Evolutionary conservation across 1,140 invertebrate species (phyloP), one percentile per base, ranked within the genome.

Genomic region (Drosophila persimilis): DNA sequence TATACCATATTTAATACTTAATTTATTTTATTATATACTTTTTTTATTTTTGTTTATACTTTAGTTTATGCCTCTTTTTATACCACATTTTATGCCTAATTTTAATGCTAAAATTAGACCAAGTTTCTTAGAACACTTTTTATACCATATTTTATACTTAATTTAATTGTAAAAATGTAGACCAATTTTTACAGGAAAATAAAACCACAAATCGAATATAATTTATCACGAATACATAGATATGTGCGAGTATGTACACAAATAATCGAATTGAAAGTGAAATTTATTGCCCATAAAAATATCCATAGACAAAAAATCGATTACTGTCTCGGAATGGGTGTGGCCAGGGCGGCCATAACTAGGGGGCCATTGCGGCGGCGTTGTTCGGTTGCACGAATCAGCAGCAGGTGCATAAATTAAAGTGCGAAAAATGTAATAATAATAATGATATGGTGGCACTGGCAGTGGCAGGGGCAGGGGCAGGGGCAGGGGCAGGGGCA

Each of bases 331-430:
- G 29, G 31, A 54, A 83, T 86, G 83, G 81, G 81, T 86, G 81
- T 86, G 81, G 81, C 77, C 64, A 61, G 48, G 63, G 61, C 47
- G 73, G 80, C 80, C 71, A 73, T 77, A 67, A 69, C 44, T 59
- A 61, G 48, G 45, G 39, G 47, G 45, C 13, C 6, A 13, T 24
- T 15, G 47, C 43, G 46, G 69, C 51, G 57, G 55, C 29, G 8
- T 3, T 31, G 8, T 47, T 70, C 66, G 35, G 35, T 55, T 70
- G 64, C 66, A 57, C 81, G 81, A 86, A 86, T 88, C 70, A 86
- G 81, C 81, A 74, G 74, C 80, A 86, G 81, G 83, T 86, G 81
- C 81, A 86, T 86, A 86, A 86, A 86, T 86, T 86, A 86, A 88
- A 86, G 81, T 86, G 81, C 70, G 81, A 86, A 86, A 86, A 80